Evolutionary conservation across 2,888 invertebrate species (phyloP).

Genomic region (Hylaea fasciaria): DNA sequence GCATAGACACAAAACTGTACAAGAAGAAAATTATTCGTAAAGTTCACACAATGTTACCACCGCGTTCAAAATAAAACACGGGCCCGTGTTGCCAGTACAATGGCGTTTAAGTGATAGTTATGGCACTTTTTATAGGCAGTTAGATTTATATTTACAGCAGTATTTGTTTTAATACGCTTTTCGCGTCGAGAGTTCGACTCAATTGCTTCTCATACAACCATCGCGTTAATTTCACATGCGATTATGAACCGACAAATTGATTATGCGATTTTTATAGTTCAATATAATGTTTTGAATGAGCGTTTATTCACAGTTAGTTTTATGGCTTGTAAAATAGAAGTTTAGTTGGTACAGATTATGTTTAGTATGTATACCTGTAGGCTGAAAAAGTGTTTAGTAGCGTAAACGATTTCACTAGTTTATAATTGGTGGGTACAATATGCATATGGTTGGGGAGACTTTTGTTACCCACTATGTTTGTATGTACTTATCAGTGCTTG

Average conservation of each 20-base stretch:
- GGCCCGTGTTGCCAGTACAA: constrained; percentile 61
- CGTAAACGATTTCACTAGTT: neutral
- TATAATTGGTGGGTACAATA: no score
- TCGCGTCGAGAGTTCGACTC: constrained; percentile 75
- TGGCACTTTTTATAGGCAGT: constrained; percentile 84
- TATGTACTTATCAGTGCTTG: no score
- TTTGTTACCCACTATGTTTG: no score
- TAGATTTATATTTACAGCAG: constrained; percentile 85
- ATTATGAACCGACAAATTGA: constrained; percentile 53
- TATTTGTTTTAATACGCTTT: constrained; percentile 84
- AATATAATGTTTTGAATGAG: constrained; percentile 50
- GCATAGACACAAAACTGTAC: constrained; percentile 1
- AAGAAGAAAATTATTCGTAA: constrained; percentile 48
- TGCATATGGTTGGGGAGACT: no score
- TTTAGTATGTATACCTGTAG: constrained; percentile 28
- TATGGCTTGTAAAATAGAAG: constrained; percentile 46
- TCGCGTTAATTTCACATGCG: constrained; percentile 51
- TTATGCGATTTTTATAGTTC: constrained; percentile 50
- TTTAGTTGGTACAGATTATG: constrained; percentile 42
- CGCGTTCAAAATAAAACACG: constrained; percentile 72
- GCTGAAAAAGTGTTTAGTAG: neutral
- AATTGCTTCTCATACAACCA: constrained; percentile 70
- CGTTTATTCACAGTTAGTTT: constrained; percentile 50
- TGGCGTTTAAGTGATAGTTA: constrained; percentile 84
- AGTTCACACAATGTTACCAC: constrained; percentile 62